phyloP scores from a whole-genome alignment of 2,888 invertebrate species.

The Hedya salicella region DNA sequence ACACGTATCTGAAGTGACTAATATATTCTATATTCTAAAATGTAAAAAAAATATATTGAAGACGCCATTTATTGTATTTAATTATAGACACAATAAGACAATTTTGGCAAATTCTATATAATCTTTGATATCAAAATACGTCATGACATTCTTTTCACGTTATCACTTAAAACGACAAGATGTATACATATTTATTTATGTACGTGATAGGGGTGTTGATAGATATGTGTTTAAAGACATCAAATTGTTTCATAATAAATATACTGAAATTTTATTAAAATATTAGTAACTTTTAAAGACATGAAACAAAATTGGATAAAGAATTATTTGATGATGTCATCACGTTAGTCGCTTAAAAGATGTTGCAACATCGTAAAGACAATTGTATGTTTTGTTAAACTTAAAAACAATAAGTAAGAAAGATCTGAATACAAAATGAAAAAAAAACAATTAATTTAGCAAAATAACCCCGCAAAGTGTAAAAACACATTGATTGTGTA shows the following conservation, averaged over 20 bases:
- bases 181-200: conserved; percentile 15
- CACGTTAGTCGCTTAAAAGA: background rate
- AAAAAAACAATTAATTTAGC: conserved; percentile 2
- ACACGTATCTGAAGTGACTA: no score
- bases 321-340: background rate
- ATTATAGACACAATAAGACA: background rate
- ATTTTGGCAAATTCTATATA: background rate
- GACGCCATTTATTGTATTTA: no score
- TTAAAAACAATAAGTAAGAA: conserved; percentile 9
- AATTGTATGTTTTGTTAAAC: conserved; percentile 5
- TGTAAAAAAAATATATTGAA: no score
- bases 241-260: conserved; percentile 26
- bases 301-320: background rate
- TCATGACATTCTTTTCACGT: background rate
- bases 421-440: background rate
- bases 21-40: no score
- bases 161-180: background rate
- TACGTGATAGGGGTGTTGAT: conserved; percentile 10
- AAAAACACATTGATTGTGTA: background rate
- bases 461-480: background rate
- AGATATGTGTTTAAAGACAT: conserved; percentile 15
- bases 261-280: conserved; percentile 10
- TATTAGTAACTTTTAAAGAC: background rate
- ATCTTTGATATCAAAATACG: conserved; percentile 7
- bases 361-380: background rate